Conservation (phyloP, 2,888 invertebrate genomes). For the Andrena dorsata region DNA sequence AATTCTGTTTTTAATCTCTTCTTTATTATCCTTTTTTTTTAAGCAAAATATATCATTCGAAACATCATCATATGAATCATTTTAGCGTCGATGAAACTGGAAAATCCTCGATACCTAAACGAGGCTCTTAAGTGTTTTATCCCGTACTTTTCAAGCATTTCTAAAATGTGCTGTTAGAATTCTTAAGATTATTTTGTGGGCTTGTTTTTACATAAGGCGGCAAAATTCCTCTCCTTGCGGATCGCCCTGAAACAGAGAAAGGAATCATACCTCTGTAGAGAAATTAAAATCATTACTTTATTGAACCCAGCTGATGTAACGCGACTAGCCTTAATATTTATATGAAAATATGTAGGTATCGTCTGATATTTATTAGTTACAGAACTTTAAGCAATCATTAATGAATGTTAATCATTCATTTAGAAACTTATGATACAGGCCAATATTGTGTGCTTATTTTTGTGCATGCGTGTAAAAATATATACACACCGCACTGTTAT, state of each 20-base stretch:
- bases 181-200: conserved; percentile 63
- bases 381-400: conserved; percentile 47
- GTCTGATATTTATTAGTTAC: conserved; percentile 46
- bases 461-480: conserved; percentile 30
- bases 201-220: conserved; percentile 86
- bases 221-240: conserved; percentile 87
- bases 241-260: conserved; percentile 83
- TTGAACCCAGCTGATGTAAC: conserved; percentile 31
- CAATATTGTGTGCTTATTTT: conserved; percentile 20
- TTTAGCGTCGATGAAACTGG: conserved; percentile 50
- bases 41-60: conserved; percentile 57
- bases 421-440: background rate
- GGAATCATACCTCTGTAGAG: conserved; percentile 47
- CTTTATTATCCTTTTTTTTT: conserved; percentile 49
- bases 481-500: conserved; percentile 12
- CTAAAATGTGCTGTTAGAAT: conserved; percentile 56
- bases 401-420: conserved; percentile 47
- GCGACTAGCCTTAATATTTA: conserved; percentile 22
- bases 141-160: conserved; percentile 46
- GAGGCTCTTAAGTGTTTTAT: conserved; percentile 18
- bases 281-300: conserved; percentile 1
- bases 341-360: background rate
- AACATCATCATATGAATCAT: conserved; percentile 57
- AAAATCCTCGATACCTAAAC: conserved; percentile 31
- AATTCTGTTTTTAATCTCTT: conserved; percentile 52